These are phyloP conservation scores for Pelvicachromis taeniatus DNA, from an alignment of 2,113 vertebrate genomes.

Conservation along the genomic window DNA sequence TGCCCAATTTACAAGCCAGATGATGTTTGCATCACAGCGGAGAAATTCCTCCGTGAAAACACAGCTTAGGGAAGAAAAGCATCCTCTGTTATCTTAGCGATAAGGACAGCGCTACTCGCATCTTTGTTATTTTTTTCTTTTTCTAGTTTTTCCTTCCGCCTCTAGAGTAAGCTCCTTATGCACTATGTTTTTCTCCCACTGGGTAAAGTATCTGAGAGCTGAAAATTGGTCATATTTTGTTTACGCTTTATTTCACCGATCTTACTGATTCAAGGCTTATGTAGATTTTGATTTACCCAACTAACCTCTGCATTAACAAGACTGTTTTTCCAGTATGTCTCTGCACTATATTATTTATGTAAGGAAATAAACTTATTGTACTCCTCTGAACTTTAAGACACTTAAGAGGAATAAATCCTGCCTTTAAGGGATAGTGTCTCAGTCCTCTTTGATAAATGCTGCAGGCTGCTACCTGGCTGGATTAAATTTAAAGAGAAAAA, in stretches of 20 bases:
- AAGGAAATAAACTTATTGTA: slow-evolving; percentile 1
- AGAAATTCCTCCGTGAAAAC: slow-evolving; percentile 53
- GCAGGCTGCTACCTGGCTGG: slow-evolving; percentile 23
- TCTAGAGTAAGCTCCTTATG: slow-evolving; percentile 49
- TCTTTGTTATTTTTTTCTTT: neutral
- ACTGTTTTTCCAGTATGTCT: neutral
- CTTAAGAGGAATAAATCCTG: neutral
- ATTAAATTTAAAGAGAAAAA: slow-evolving; percentile 45
- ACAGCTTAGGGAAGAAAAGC: slow-evolving; percentile 48
- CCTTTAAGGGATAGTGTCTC: neutral
- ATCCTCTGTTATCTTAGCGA: slow-evolving; percentile 50
- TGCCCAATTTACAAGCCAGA: slow-evolving; percentile 58
- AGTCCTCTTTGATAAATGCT: slow-evolving; percentile 45
- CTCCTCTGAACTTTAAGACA: neutral
- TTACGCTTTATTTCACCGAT: slow-evolving; percentile 9
- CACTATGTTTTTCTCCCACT: neutral
- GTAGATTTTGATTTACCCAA: slow-evolving; percentile 2
- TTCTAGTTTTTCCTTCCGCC: slow-evolving; percentile 1
- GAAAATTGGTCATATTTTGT: slow-evolving; percentile 5
- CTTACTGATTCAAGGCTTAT: slow-evolving; percentile 11
- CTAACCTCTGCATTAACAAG: neutral
- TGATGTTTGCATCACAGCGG: slow-evolving; percentile 53
- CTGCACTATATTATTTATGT: neutral
- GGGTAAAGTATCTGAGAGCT: slow-evolving; percentile 16
- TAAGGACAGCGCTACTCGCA: slow-evolving; percentile 24